Conservation (phyloP, 2,888 invertebrate genomes). For the Noctua pronuba region DNA sequence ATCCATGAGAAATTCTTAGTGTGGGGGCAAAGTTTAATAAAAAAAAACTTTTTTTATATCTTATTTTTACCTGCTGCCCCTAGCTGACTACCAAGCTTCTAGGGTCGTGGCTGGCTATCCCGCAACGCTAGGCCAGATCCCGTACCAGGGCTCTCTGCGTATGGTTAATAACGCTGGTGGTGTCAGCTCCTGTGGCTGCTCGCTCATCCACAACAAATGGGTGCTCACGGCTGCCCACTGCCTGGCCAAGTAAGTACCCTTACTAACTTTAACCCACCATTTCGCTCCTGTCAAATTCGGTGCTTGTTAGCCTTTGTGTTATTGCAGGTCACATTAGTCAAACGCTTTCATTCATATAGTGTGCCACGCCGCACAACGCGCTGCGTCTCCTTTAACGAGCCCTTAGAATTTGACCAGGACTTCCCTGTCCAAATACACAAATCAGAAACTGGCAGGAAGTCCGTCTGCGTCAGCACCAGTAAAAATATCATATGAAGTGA, state of each 20-base stretch:
- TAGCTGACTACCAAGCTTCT: conserved; percentile 42
- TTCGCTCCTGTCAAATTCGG: not conserved
- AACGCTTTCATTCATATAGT: not conserved
- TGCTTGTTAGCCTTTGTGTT: not conserved
- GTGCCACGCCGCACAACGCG: too few species aligned
- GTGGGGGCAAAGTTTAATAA: not conserved
- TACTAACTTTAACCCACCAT: not conserved
- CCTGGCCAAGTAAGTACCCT: conserved; percentile 76
- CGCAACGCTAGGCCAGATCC: conserved; percentile 76
- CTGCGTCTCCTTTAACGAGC: too few species aligned
- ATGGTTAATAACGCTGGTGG: conserved; percentile 72
- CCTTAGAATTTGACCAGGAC: too few species aligned
- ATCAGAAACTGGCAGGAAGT: too few species aligned
- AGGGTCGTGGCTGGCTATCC: conserved; percentile 70
- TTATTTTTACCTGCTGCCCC: not conserved
- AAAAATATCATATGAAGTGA: too few species aligned
- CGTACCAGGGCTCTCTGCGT: conserved; percentile 74
- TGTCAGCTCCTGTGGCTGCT: conserved; percentile 73
- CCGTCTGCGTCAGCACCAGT: too few species aligned
- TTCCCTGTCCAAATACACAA: too few species aligned
- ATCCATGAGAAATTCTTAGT: not conserved
- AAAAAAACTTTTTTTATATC: not conserved
- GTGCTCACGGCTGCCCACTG: conserved; percentile 79
- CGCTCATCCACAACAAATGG: conserved; percentile 77
- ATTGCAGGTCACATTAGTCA: not conserved